Evolutionary conservation across 2,797 vertebrate genomes (phyloP), one percentile per base, ranked within the genome.

Genomic region (Sebastes glaucus): DNA sequence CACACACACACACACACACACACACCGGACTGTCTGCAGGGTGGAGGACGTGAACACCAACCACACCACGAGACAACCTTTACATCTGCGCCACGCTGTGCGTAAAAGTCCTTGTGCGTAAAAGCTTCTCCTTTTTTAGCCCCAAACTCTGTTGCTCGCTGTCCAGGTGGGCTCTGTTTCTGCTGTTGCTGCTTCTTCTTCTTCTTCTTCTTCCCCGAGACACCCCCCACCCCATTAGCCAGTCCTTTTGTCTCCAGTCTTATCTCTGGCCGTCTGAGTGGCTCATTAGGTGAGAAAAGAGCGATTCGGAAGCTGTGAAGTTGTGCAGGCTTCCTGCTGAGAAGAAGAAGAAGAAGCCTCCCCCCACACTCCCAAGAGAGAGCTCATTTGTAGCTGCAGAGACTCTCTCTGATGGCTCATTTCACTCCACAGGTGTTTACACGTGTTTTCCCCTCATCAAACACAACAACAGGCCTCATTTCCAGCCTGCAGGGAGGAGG

Each of bases 221-320:
- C 71, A 23, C 87, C 78, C 78, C 67, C 74, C 53, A 1, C 61
- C 25, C 77, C 80, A 73, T 89, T 82, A 83, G 33, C 66, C 62
- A 22, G 11, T 10, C 74, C 73, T 88, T 88, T 89, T 91, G 90
- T 93, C 78, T 82, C 9, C 38, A 0, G 46, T 53, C 85, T 89
- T 77, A 91, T 91, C 91, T 63, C 77, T 66, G 70, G 71, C 65
- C 46, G 68, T 22, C 72, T 60, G 73, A 59, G n/a, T 71, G 82
- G 59, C 81, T 89, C 82, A 65, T 92, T 88, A 92, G 89, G 93
- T 91, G 85, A 86, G 81, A 91, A 92, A 87, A 73, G 71, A 62
- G 27, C 55, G 59, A 78, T 62, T 83, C 81, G 80, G 90, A 92
- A 93, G 89, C 88, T 53, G 82, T 71, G 87, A 69, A 78, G 86